These are phyloP conservation scores for Avahi laniger DNA, from an alignment of 2,797 vertebrate species.

Conservation along the genomic window DNA sequence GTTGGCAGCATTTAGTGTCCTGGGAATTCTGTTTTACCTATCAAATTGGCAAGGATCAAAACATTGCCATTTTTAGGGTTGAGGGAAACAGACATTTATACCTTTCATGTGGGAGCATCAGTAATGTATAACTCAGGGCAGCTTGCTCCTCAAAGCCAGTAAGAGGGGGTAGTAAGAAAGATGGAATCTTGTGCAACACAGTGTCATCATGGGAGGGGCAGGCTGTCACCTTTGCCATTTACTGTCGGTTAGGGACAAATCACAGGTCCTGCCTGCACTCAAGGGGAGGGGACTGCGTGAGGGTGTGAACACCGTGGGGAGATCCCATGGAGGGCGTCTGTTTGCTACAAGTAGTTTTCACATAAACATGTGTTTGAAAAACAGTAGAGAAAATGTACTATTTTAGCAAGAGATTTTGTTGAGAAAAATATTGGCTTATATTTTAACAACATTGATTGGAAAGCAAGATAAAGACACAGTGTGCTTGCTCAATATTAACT, in stretches of 20 bases:
- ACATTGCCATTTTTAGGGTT: neutral
- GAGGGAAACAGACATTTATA: neutral
- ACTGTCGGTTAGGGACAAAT: neutral
- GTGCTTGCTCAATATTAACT: neutral
- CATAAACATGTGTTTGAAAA: neutral
- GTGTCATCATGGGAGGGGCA: accelerated
- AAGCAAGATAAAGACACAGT: neutral
- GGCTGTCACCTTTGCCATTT: neutral
- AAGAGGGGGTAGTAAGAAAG: neutral
- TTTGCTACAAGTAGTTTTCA: neutral
- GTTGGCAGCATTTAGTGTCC: neutral
- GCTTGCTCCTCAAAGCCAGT: neutral
- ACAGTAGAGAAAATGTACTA: neutral
- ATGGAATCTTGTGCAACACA: neutral
- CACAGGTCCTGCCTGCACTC: neutral
- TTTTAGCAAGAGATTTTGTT: neutral
- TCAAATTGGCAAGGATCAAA: neutral
- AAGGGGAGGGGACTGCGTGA: neutral
- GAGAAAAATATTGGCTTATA: neutral
- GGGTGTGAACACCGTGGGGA: accelerated
- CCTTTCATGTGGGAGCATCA: neutral
- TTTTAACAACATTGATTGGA: neutral
- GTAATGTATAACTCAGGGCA: neutral
- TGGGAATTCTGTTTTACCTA: neutral
- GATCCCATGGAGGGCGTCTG: neutral